Conservation (phyloP, 2,113 vertebrate genomes). For the Ursus arctos region DNA sequence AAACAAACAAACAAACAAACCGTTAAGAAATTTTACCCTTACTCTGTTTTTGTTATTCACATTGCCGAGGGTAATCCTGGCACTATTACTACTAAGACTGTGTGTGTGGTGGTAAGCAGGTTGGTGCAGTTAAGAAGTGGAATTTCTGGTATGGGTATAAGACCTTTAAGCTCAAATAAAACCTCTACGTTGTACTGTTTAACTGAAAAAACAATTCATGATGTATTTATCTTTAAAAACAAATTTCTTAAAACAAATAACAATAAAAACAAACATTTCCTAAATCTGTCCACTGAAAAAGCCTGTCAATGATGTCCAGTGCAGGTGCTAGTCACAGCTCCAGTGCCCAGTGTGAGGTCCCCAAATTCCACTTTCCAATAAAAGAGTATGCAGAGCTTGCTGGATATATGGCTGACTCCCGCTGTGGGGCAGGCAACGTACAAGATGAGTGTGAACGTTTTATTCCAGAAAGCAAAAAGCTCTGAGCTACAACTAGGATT, state of each 20-base stretch:
- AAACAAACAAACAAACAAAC: neutral
- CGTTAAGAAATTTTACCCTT: neutral
- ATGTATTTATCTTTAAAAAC: slow-evolving; percentile 17
- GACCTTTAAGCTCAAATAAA: neutral
- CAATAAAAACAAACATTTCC: neutral
- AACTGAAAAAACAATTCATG: neutral
- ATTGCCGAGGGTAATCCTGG: neutral
- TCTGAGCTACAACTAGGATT: neutral
- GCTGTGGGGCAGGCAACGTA: neutral
- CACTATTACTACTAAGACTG: neutral
- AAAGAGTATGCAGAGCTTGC: neutral
- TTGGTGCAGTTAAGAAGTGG: neutral
- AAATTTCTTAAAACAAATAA: neutral
- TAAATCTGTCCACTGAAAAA: neutral
- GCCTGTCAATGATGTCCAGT: too few species aligned
- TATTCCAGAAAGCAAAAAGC: neutral
- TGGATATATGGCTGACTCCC: neutral
- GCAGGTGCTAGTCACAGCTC: neutral
- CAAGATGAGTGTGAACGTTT: neutral
- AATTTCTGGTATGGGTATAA: neutral
- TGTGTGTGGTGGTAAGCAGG: neutral
- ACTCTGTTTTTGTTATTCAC: neutral
- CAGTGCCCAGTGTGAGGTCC: neutral
- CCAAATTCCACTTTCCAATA: neutral
- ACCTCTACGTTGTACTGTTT: neutral